A percentile compares a stretch with the other conserved stretches of the same genome.
These are phyloP conservation scores for Abrostola tripartita DNA, from an alignment of 2,888 invertebrate genomes.

Conservation along the genomic window DNA sequence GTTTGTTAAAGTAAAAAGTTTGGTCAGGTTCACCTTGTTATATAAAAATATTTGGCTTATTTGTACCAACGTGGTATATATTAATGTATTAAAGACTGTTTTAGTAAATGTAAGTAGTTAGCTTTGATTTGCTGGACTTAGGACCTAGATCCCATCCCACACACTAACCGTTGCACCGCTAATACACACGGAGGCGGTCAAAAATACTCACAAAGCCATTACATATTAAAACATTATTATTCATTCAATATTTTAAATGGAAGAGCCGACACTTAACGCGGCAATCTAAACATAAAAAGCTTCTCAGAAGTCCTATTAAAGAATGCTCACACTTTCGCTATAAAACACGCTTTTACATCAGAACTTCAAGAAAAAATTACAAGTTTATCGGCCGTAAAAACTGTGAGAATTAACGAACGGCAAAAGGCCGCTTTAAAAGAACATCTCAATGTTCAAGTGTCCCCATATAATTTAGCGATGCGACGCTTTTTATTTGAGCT, in stretches of 20 bases:
- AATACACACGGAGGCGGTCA: too few species aligned
- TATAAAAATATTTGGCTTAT: too few species aligned
- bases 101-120: too few species aligned
- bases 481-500: conserved; percentile 73
- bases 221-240: neutral
- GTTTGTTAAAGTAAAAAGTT: neutral
- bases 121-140: too few species aligned
- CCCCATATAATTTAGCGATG: conserved; percentile 70
- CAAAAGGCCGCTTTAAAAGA: conserved; percentile 48
- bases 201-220: neutral
- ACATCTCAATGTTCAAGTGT: conserved; percentile 63
- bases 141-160: too few species aligned
- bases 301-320: conserved; percentile 24
- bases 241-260: conserved; percentile 10
- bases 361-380: conserved; percentile 51
- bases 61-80: too few species aligned
- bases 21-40: neutral
- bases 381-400: conserved; percentile 56
- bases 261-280: conserved; percentile 11
- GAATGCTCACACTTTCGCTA: conserved; percentile 32
- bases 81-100: too few species aligned
- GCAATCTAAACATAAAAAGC: conserved; percentile 28
- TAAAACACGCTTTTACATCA: conserved; percentile 48
- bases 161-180: too few species aligned
- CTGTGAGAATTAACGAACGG: conserved; percentile 57